These are phyloP conservation scores for Saimiri boliviensis DNA, from an alignment of 2,113 vertebrate species.

Conservation along the genomic window DNA sequence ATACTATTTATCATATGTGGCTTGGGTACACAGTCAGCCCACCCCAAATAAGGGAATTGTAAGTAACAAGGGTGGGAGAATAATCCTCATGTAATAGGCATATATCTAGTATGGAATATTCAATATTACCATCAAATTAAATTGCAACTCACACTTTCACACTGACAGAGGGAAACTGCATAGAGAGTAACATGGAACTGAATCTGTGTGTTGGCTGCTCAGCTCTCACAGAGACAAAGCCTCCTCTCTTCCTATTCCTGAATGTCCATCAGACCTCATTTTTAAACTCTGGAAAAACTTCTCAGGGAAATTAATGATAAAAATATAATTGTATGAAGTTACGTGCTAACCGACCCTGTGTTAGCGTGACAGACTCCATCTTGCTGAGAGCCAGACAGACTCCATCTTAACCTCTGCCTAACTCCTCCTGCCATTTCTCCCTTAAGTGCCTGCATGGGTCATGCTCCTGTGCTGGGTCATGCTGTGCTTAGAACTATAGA, in stretches of 20 bases:
- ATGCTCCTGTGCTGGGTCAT: too few species aligned
- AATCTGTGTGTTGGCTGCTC: not conserved
- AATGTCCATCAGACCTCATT: not conserved
- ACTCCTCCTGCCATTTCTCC: too few species aligned
- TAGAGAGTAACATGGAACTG: not conserved
- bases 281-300: not conserved
- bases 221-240: not conserved
- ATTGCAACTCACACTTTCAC: not conserved
- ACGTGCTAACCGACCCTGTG: too few species aligned
- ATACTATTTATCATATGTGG: not conserved
- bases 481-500: too few species aligned
- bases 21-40: not conserved
- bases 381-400: too few species aligned
- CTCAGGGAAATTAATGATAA: not conserved
- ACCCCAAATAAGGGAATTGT: not conserved
- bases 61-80: not conserved
- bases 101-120: not conserved
- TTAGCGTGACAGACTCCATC: too few species aligned
- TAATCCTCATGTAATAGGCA: not conserved
- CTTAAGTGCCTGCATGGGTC: too few species aligned
- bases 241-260: not conserved
- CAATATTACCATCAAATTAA: not conserved
- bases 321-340: not conserved
- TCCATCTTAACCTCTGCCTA: too few species aligned
- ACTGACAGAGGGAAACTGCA: not conserved